These are phyloP conservation scores for Dorcus parallelipipedus DNA, from an alignment of 2,888 invertebrate genomes.

Conservation along the genomic window DNA sequence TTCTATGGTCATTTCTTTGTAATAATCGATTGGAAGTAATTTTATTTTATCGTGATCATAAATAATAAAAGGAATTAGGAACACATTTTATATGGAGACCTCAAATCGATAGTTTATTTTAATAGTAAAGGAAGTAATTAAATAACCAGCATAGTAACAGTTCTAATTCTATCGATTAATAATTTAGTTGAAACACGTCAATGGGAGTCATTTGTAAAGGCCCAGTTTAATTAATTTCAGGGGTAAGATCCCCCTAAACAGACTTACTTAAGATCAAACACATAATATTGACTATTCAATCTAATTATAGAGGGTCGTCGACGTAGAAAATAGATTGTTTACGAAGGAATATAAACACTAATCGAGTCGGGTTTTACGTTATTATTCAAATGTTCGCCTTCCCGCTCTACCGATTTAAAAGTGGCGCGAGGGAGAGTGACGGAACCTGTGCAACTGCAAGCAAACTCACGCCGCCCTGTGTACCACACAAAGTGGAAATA, in stretches of 20 bases:
- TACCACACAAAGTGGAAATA: slow-evolving; percentile 30
- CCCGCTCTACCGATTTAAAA: not conserved
- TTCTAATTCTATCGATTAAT: no score
- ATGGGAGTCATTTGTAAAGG: not conserved
- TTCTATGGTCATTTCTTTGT: no score
- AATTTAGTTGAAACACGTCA: not conserved
- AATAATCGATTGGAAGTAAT: no score
- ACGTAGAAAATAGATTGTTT: slow-evolving; percentile 22
- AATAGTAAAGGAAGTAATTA: no score
- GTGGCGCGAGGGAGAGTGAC: not conserved
- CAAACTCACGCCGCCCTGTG: not conserved
- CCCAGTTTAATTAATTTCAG: not conserved
- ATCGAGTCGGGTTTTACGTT: not conserved
- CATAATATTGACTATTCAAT: slow-evolving; percentile 19
- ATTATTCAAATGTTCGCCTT: not conserved
- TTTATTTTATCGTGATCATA: no score
- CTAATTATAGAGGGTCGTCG: slow-evolving; percentile 22
- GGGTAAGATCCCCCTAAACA: slow-evolving; percentile 2
- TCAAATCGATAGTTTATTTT: no score
- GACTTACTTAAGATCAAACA: slow-evolving; percentile 17
- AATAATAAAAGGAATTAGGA: no score
- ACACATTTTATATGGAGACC: no score
- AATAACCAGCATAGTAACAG: no score
- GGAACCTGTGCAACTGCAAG: slow-evolving; percentile 4
- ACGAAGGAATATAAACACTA: slow-evolving; percentile 1